These are phyloP conservation scores for Cantharis nigra DNA, from an alignment of 2,888 invertebrate species.

Conservation along the genomic window DNA sequence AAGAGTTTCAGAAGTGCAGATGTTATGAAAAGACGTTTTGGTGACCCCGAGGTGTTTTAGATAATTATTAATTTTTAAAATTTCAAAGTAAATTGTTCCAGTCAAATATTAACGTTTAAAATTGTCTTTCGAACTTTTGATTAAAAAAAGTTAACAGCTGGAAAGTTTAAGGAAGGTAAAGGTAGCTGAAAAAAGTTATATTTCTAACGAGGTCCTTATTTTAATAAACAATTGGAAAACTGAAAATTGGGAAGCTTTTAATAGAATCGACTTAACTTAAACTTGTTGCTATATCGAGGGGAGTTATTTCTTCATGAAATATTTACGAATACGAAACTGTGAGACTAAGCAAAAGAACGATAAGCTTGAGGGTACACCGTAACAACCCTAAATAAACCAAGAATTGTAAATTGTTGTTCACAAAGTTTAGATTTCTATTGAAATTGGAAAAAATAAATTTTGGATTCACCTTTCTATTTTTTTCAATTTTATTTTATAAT, in stretches of 20 bases:
- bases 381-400: slow-evolving; percentile 27
- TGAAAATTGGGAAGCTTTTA: neutral
- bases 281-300: neutral
- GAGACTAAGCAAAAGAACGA: slow-evolving; percentile 20
- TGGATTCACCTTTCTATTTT: neutral
- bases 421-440: slow-evolving; percentile 13
- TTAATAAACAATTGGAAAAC: neutral
- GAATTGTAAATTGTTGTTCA: slow-evolving; percentile 25
- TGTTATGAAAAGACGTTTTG: neutral
- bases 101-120: neutral
- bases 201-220: neutral
- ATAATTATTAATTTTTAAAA: neutral
- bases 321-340: slow-evolving; percentile 22
- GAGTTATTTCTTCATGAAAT: slow-evolving; percentile 18
- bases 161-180: neutral
- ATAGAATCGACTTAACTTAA: neutral
- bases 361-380: slow-evolving; percentile 25
- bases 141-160: neutral
- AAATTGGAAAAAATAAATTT: slow-evolving; percentile 5
- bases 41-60: neutral
- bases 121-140: neutral
- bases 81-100: neutral
- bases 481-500: neutral
- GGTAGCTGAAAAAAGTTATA: neutral
- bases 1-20: neutral